Evolutionary conservation across 2,113 vertebrate genomes (phyloP), one percentile per base, ranked within the genome.

Genomic region (Clinocottus analis): DNA sequence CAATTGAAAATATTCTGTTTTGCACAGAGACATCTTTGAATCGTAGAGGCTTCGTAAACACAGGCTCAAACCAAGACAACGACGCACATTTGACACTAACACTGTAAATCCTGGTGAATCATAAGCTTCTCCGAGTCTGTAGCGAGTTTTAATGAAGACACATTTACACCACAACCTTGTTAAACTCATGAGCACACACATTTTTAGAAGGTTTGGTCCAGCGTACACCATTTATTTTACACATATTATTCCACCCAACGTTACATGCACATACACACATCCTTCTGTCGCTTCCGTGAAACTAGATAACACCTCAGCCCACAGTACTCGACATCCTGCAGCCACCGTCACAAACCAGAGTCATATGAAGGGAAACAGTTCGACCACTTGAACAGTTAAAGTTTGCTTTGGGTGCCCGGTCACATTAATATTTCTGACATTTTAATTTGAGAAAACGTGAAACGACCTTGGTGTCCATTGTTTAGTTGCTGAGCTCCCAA

Each of bases 151-250:
- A 86, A 87, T 83, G 72, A 49, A 77, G 70, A 91, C 85, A 86
- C 85, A 85, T 80, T 76, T 74, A 81, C 73, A 87, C 16, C 1
- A 89, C 73, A 83, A 63, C 35, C 70, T 70, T 81, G 62, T 74
- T 85, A 77, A 85, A 69, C 73, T 85, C 79, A 58, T 77, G 68
- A 74, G 21, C 73, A 64, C 39, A 55, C 77, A 86, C 63, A 77
- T 53, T 55, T 59, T 55, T 80, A 47, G 72, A 77, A 87, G 77
- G 65, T 87, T 89, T 88, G 87, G 90, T 87, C 83, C 85, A 70
- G 63, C 59, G 68, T 55, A 81, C 75, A 84, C 66, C 67, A 68
- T 74, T 74, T 67, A 85, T 77, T 80, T 85, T 72, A 78, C 68
- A 85, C 59, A 64, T 25, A 49, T 80, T 77, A 84, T 33, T 77